These are phyloP conservation scores for Nomia melanderi DNA, from an alignment of 1,140 invertebrate species.

Conservation along the genomic window DNA sequence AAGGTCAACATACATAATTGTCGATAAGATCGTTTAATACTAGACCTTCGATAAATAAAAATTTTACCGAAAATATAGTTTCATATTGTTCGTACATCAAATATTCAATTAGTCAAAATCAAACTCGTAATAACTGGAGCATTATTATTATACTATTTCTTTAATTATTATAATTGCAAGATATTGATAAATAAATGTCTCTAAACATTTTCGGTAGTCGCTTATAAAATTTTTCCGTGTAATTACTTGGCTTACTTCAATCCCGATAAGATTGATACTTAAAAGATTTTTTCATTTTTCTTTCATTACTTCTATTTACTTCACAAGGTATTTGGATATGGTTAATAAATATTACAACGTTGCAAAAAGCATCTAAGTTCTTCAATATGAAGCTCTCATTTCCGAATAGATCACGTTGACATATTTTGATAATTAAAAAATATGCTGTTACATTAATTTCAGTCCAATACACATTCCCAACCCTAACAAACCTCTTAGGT, in stretches of 20 bases:
- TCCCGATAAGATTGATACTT: conserved; percentile 56
- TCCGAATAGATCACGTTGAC: conserved; percentile 56
- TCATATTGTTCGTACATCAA: conserved; percentile 40
- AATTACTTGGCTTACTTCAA: conserved; percentile 35
- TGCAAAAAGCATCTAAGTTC: conserved; percentile 68
- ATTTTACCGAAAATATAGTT: conserved; percentile 42
- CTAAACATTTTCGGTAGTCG: conserved; percentile 53
- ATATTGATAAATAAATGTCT: conserved; percentile 63
- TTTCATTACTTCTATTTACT: conserved; percentile 50
- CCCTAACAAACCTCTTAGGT: conserved; percentile 54
- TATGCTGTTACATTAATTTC: conserved; percentile 64
- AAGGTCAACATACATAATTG: conserved; percentile 12
- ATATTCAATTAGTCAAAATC: conserved; percentile 49
- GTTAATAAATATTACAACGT: conserved; percentile 64
- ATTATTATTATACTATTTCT: conserved; percentile 55
- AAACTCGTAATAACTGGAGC: conserved; percentile 51
- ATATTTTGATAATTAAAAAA: conserved; percentile 63
- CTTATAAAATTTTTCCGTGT: conserved; percentile 60
- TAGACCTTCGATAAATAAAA: conserved; percentile 26
- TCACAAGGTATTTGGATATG: conserved; percentile 58
- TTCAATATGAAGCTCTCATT: conserved; percentile 64
- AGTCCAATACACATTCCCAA: conserved; percentile 70
- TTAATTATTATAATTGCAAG: conserved; percentile 52
- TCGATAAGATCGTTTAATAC: conserved; percentile 41
- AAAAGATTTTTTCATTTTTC: conserved; percentile 39